phyloP scores from a whole-genome alignment of 2,797 vertebrate genomes.

The Syngnathus rostellatus region DNA sequence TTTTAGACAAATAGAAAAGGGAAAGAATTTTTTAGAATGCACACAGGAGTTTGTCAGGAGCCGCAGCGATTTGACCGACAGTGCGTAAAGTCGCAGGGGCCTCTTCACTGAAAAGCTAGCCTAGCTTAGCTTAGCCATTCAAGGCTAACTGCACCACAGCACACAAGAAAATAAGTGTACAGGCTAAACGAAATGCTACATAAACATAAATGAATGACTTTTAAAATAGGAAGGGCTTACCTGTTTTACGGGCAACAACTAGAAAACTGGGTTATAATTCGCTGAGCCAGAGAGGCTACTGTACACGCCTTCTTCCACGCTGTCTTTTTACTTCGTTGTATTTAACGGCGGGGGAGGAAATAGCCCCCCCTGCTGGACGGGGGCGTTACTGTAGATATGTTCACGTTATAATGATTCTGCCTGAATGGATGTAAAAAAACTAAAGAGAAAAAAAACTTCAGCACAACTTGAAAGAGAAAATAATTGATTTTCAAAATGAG shows the following conservation, averaged over 20 bases:
- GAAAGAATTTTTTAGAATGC: neutral
- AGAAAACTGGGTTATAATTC: conserved; percentile 19
- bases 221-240: conserved; percentile 22
- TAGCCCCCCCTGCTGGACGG: neutral
- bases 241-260: conserved; percentile 48
- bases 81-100: conserved; percentile 11
- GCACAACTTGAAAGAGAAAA: neutral
- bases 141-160: neutral
- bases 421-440: no score
- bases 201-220: no score
- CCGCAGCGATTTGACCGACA: conserved; percentile 5
- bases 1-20: neutral
- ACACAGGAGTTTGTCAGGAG: neutral
- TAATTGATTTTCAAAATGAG: neutral
- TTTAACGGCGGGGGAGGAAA: no score
- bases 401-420: neutral
- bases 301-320: conserved; percentile 2
- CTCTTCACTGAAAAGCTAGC: neutral
- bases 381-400: neutral
- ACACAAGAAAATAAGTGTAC: neutral
- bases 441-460: neutral
- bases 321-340: neutral
- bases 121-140: conserved; percentile 19
- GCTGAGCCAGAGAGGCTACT: neutral
- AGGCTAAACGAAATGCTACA: neutral